Conservation (phyloP, 37 sponge, comb jelly and placozoan species). For the Axinella damicornis region DNA sequence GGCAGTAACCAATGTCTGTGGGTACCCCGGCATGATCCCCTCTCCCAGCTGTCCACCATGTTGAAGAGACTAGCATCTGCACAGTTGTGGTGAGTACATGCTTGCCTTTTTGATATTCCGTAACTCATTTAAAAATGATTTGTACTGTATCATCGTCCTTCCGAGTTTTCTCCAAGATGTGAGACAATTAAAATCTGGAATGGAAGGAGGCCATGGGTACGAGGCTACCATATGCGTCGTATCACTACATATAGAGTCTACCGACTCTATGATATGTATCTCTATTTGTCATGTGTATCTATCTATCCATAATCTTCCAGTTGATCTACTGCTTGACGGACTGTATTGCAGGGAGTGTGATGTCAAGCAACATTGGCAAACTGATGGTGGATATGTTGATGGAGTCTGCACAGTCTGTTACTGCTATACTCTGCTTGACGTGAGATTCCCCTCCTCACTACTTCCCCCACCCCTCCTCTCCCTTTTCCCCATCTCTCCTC, state of each 20-base stretch:
- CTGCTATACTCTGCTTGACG: no score
- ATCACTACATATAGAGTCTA: not conserved
- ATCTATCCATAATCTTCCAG: not conserved
- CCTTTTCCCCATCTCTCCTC: not conserved
- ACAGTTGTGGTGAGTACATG: constrained; percentile 18
- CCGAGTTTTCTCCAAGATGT: not conserved
- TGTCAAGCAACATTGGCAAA: constrained; percentile 53
- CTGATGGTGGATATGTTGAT: constrained; percentile 82
- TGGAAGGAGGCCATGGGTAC: no score
- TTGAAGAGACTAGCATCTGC: constrained; percentile 55
- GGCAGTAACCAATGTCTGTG: no score
- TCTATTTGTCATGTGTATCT: no score
- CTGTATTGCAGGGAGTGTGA: constrained; percentile 51
- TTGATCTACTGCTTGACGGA: not conserved
- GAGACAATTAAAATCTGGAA: no score
- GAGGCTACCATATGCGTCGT: no score
- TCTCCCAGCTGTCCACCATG: constrained; percentile 66
- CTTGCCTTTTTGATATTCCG: no score
- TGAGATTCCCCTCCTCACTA: not conserved
- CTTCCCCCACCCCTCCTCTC: not conserved
- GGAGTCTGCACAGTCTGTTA: constrained; percentile 52
- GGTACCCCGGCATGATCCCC: constrained; percentile 42
- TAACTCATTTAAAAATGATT: no score
- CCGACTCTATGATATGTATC: not conserved
- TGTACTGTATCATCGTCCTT: no score